Conservation (phyloP, 1,140 invertebrate species). For the Drosophila lowei region DNA sequence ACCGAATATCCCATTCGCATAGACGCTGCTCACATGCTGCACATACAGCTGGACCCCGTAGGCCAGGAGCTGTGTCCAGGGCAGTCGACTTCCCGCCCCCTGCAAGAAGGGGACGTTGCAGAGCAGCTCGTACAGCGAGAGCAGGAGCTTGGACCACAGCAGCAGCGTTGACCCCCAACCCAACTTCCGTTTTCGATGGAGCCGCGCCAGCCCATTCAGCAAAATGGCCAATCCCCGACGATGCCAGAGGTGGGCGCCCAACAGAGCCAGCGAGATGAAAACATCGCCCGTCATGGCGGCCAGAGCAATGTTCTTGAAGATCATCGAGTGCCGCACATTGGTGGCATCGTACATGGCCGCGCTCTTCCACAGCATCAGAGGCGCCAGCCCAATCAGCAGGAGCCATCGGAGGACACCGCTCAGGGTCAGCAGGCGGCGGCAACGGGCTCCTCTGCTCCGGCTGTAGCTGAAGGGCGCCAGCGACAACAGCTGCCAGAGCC, state of each 20-base stretch:
- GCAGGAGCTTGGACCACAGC: constrained; percentile 58
- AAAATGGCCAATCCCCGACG: constrained; percentile 37
- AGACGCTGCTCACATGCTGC: constrained; percentile 67
- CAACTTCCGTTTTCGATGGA: constrained; percentile 23
- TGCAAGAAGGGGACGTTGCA: constrained; percentile 64
- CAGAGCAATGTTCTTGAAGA: constrained; percentile 60
- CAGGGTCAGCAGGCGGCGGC: constrained; percentile 30
- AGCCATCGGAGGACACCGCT: constrained; percentile 35
- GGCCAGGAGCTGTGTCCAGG: constrained; percentile 52
- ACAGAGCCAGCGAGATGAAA: constrained; percentile 45
- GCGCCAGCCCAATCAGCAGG: constrained; percentile 34
- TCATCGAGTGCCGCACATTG: constrained; percentile 52
- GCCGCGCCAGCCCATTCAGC: constrained; percentile 21
- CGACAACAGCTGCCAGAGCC: constrained; percentile 54
- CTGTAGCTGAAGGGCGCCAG: constrained; percentile 46
- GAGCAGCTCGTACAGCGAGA: constrained; percentile 65
- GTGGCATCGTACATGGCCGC: constrained; percentile 58
- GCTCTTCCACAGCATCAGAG: constrained; percentile 52
- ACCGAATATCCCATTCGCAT: constrained; percentile 61
- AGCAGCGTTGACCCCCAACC: constrained; percentile 34
- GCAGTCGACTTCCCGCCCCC: constrained; percentile 40
- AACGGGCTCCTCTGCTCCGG: constrained; percentile 9
- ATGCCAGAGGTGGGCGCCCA: constrained; percentile 44
- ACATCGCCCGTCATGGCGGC: constrained; percentile 57
- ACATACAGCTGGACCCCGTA: constrained; percentile 64